Percentiles rank a stretch among this genome's conserved stretches.
phyloP scores from a whole-genome alignment of 2,888 invertebrate genomes.

The Mimachlamys varia region DNA sequence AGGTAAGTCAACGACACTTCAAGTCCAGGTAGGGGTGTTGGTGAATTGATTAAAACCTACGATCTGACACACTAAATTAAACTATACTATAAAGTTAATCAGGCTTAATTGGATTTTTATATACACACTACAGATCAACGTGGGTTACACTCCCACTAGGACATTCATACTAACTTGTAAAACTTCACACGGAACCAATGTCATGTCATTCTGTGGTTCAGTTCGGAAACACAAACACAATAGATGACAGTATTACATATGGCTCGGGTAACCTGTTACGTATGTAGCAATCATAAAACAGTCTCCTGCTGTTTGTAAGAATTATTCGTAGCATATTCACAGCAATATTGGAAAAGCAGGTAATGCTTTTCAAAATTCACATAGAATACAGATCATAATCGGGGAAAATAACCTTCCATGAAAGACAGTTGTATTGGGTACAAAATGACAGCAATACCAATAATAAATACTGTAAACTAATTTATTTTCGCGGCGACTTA shows the following conservation, averaged over 20 bases:
- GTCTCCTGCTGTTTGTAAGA: too few relatives aligned
- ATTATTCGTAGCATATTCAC: too few relatives aligned
- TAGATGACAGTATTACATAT: not conserved
- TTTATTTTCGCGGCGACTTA: too few relatives aligned
- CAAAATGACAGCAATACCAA: too few relatives aligned
- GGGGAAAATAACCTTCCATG: too few relatives aligned
- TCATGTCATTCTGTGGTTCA: conserved; percentile 23
- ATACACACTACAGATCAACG: conserved; percentile 20
- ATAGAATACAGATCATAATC: too few relatives aligned
- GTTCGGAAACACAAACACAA: not conserved
- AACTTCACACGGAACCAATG: conserved; percentile 21
- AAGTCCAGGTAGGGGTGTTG: not conserved
- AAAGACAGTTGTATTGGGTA: too few relatives aligned
- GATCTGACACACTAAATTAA: not conserved
- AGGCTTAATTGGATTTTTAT: conserved; percentile 33
- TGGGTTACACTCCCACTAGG: conserved; percentile 25
- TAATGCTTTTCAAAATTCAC: too few relatives aligned
- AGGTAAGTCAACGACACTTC: conserved; percentile 15
- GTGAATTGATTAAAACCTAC: not conserved
- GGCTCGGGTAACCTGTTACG: not conserved
- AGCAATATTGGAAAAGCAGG: too few relatives aligned
- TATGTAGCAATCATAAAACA: not conserved
- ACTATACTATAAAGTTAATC: conserved; percentile 7
- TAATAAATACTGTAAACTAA: too few relatives aligned
- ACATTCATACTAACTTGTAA: not conserved